Evolutionary conservation across 2,797 vertebrate species (phyloP), one percentile per base, ranked within the genome.

Genomic region (Lepilemur septentrionalis): DNA sequence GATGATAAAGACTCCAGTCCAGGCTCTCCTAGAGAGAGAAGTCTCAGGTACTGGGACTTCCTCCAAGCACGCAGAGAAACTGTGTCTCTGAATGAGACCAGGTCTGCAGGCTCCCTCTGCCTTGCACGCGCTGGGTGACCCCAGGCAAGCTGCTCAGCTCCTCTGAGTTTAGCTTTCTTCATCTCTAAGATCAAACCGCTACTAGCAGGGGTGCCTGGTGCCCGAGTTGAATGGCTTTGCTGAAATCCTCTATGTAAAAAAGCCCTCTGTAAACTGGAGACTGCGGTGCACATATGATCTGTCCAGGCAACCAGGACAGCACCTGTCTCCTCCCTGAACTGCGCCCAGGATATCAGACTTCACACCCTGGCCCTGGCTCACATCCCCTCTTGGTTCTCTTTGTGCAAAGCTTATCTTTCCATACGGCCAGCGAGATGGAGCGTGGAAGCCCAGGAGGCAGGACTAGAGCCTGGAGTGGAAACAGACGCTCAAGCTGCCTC

Each of bases 221-320:
- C 48, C 70, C 92, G 38, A 70, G 38, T 7, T 46, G 32, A 95
- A 38, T 1, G 2, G 28, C 55, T 67, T 65, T n/a, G 52, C 63
- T 76, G 17, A 72, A 73, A 83, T 73, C 52, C 28, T 30, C 65
- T 41, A 0, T 1, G 2, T 46, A 25, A 28, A 84, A 67, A 95
- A 86, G 28, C 25, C 69, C 18, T 25, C 38, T 35, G 11, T 41
- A 61, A 35, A 35, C 35, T 6, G 15, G 50, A 59, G 43, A 23
- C 23, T 3, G 5, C 1, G 2, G 3, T 0, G 9, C 35, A 35
- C n/a, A 0, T 3, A 1, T 17, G 22, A 67, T 46, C 75, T 30
- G 1, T 43, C 38, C 12, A 5, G 35, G 30, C 11, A 6, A 28
- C 20, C 2, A 57, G 50, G 38, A 69, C 0, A 12, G 14, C 2